Evolutionary conservation across 2,888 invertebrate genomes (phyloP).

Genomic region (Teleogryllus oceanicus): DNA sequence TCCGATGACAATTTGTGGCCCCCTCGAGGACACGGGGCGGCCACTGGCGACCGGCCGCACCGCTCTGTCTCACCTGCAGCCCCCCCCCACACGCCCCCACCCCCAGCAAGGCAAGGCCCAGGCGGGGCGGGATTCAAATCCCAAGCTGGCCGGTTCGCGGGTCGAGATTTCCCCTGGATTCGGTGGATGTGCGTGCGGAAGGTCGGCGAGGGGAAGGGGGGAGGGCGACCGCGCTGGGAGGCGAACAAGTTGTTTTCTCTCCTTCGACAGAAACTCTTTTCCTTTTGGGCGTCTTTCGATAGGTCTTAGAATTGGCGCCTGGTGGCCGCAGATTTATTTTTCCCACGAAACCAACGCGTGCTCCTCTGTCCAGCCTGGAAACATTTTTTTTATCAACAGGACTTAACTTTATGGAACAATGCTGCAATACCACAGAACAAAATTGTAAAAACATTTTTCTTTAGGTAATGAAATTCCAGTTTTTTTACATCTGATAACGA

Average conservation of each 20-base stretch:
- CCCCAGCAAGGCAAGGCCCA: neutral
- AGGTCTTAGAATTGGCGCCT: too few relatives aligned
- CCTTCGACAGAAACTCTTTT: neutral
- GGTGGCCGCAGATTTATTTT: too few relatives aligned
- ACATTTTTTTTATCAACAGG: too few relatives aligned
- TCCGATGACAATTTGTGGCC: constrained; percentile 8
- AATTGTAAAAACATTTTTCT: too few relatives aligned
- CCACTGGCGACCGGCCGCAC: neutral
- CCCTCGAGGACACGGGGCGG: neutral
- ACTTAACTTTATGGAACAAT: too few relatives aligned
- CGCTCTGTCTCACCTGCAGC: neutral
- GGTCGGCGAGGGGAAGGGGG: neutral
- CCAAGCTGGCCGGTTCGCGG: neutral
- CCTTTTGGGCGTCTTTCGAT: too few relatives aligned
- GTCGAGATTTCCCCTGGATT: neutral
- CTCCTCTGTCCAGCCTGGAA: too few relatives aligned
- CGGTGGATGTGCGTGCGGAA: neutral
- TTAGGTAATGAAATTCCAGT: too few relatives aligned
- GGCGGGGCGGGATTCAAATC: too few relatives aligned
- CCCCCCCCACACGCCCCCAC: neutral
- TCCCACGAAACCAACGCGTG: too few relatives aligned
- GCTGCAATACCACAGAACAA: too few relatives aligned
- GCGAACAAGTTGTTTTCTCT: neutral
- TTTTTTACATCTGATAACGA: too few relatives aligned
- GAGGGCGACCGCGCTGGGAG: neutral